phyloP scores from a whole-genome alignment of 1,140 invertebrate species.

The Papilio polyxenes region DNA sequence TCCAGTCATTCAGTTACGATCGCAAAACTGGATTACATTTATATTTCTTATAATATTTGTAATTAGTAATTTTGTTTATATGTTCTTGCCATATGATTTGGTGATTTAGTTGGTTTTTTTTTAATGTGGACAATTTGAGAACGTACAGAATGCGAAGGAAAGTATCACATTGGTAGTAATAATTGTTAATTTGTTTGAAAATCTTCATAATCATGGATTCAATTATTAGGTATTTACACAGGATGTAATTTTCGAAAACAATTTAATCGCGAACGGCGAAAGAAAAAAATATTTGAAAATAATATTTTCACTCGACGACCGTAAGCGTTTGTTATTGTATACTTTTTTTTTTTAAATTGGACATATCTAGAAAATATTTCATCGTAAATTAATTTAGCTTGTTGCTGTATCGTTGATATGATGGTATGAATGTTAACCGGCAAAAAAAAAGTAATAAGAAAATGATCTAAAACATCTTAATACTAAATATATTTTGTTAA shows the following conservation, averaged over 20 bases:
- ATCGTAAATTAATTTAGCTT: neutral
- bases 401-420: neutral
- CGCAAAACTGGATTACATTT: neutral
- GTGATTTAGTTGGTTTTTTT: conserved; percentile 18
- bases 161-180: neutral
- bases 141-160: neutral
- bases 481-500: neutral
- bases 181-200: neutral
- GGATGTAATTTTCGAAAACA: neutral
- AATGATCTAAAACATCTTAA: too few species aligned
- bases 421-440: neutral
- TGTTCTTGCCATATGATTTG: conserved; percentile 47
- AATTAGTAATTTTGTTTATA: neutral
- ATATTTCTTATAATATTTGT: conserved; percentile 4
- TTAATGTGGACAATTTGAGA: neutral
- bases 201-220: neutral
- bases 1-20: conserved; percentile 64
- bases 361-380: neutral
- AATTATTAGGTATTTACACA: neutral
- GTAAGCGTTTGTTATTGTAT: neutral
- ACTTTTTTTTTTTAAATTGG: neutral
- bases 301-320: neutral
- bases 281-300: neutral
- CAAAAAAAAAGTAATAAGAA: neutral
- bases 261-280: neutral